Conservation (phyloP, 2,888 invertebrate genomes). For the Orchesellides sinensis region DNA sequence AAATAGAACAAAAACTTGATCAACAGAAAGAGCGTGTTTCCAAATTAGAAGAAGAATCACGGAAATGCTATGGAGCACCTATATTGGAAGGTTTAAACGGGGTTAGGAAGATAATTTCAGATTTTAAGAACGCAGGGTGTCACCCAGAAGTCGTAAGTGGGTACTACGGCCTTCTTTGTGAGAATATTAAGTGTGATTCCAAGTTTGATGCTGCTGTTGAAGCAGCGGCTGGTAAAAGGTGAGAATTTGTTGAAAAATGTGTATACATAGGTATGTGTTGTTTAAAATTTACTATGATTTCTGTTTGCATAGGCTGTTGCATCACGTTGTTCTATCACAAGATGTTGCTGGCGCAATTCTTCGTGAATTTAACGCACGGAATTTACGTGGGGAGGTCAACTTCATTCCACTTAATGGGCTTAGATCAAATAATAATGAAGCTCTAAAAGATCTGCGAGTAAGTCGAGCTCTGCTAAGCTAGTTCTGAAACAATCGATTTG, state of each 20-base stretch:
- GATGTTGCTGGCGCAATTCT: constrained; percentile 51
- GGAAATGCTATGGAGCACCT: constrained; percentile 1
- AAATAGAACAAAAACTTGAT: constrained; percentile 13
- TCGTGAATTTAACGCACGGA: constrained; percentile 59
- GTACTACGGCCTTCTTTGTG: constrained; percentile 65
- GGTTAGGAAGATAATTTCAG: constrained; percentile 44
- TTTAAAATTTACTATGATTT: not conserved
- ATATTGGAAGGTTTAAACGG: constrained; percentile 43
- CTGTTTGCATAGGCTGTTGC: constrained; percentile 17
- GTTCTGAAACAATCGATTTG: not conserved
- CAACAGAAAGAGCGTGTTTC: constrained; percentile 26
- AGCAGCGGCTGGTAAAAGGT: constrained; percentile 56
- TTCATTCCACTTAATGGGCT: constrained; percentile 56
- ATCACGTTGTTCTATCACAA: constrained; percentile 62
- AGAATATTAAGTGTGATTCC: constrained; percentile 56
- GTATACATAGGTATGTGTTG: no score
- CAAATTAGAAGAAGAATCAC: constrained; percentile 32
- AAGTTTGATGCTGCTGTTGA: constrained; percentile 60
- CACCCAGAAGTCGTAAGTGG: constrained; percentile 36
- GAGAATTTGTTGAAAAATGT: not conserved
- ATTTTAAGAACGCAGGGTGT: constrained; percentile 6
- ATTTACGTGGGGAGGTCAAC: constrained; percentile 54
- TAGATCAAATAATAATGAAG: no score
- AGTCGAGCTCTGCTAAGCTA: not conserved
- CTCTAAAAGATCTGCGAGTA: constrained; percentile 7